Evolutionary conservation across 30 jellyfish, hydroid and myxozoan species (phyloP).

Genomic region (Aurelia coerulea): DNA sequence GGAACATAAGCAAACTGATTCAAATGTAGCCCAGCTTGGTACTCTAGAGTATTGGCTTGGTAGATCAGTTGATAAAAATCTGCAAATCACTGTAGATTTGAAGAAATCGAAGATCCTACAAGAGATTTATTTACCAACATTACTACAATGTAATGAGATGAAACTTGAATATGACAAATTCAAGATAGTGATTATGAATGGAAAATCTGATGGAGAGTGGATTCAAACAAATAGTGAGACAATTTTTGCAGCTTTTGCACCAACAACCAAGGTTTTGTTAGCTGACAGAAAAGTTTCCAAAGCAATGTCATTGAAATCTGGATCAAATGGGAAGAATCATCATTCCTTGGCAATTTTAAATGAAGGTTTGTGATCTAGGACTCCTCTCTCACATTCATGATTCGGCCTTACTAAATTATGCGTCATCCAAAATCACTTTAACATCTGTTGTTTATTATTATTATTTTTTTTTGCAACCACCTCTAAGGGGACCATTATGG

Average conservation of each 20-base stretch:
- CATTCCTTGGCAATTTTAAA: neutral
- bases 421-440: no score
- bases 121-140: constrained; percentile 69
- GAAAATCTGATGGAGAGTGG: neutral
- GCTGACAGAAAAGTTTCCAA: constrained; percentile 18
- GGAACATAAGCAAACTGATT: no score
- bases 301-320: neutral
- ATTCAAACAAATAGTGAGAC: constrained; percentile 19
- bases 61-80: constrained; percentile 16
- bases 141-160: constrained; percentile 80
- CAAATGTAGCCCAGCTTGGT: neutral
- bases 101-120: constrained; percentile 46
- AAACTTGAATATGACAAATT: neutral
- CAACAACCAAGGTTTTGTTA: constrained; percentile 1
- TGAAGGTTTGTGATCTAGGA: no score
- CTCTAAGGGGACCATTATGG: no score
- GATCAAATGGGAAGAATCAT: neutral
- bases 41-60: constrained; percentile 21
- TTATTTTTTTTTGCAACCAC: no score
- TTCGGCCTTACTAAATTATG: no score
- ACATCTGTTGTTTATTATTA: no score
- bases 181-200: constrained; percentile 19
- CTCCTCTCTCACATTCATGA: no score
- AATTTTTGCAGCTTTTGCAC: constrained; percentile 2
- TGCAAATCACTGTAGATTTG: constrained; percentile 35